Evolutionary conservation across 2,888 invertebrate species (phyloP).

Genomic region (Buathra laborator): DNA sequence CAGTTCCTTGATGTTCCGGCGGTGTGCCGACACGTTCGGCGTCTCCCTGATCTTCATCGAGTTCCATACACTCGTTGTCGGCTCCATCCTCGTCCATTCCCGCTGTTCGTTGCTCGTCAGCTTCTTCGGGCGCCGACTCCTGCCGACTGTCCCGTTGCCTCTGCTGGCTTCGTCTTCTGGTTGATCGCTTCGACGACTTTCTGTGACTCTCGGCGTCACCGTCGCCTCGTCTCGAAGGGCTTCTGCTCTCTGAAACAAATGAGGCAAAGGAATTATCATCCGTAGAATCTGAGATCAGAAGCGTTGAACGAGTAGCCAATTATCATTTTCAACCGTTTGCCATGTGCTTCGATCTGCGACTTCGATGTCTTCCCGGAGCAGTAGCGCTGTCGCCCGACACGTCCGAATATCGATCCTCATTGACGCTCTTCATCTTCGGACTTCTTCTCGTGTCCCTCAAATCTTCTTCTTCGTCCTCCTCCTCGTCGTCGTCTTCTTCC

Average conservation of each 20-base stretch:
- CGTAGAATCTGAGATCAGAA: not conserved
- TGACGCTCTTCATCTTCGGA: constrained; percentile 62
- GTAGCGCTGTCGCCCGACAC: constrained; percentile 59
- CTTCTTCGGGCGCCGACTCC: constrained; percentile 51
- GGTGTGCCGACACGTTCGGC: constrained; percentile 40
- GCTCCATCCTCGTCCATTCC: constrained; percentile 54
- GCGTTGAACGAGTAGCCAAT: not conserved
- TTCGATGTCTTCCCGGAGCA: constrained; percentile 54
- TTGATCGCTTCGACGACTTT: constrained; percentile 62
- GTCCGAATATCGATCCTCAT: constrained; percentile 60
- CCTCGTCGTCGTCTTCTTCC: constrained; percentile 54
- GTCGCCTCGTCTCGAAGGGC: constrained; percentile 58
- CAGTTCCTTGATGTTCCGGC: constrained; percentile 56
- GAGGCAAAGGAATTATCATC: not conserved
- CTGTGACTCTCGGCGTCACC: constrained; percentile 57
- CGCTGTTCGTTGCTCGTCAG: constrained; percentile 14
- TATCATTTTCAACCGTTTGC: constrained; percentile 42
- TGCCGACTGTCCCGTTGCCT: constrained; percentile 59
- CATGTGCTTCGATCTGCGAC: constrained; percentile 63
- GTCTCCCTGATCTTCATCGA: constrained; percentile 64
- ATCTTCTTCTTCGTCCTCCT: constrained; percentile 41
- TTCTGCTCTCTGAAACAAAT: constrained; percentile 49
- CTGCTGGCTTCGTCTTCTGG: constrained; percentile 65
- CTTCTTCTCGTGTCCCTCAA: constrained; percentile 19
- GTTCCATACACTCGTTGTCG: constrained; percentile 41